Percentiles rank a stretch among this genome's conserved stretches.
These are phyloP conservation scores for Centropristis striata DNA, from an alignment of 2,113 vertebrate species.

Conservation along the genomic window DNA sequence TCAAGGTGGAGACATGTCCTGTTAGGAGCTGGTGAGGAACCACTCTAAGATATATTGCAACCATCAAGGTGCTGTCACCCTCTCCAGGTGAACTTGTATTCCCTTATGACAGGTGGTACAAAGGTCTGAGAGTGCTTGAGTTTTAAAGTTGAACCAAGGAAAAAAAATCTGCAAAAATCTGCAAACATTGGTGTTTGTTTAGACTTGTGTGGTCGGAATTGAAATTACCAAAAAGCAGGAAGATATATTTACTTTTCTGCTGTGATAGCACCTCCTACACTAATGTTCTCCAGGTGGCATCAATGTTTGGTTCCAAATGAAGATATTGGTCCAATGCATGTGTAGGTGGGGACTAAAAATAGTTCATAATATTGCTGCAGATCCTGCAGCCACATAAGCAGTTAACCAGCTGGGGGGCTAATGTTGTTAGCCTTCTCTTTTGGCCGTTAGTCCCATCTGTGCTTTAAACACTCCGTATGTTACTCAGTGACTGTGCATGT, in stretches of 20 bases:
- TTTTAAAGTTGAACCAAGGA: constrained; percentile 1
- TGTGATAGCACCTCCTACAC: neutral
- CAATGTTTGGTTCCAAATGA: neutral
- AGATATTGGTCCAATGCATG: constrained; percentile 1
- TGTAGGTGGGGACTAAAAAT: constrained; percentile 15
- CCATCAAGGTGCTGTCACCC: constrained; percentile 30
- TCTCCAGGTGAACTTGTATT: constrained; percentile 34
- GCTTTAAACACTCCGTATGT: neutral
- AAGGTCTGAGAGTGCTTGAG: constrained; percentile 4
- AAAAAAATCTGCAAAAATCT: neutral
- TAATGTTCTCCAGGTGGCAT: constrained; percentile 3
- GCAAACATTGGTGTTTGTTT: neutral
- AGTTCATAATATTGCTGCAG: neutral
- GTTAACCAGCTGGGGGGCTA: neutral
- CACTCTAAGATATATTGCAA: constrained; percentile 58
- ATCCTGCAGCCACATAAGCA: constrained; percentile 8
- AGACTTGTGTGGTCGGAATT: neutral
- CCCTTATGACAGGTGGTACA: constrained; percentile 17
- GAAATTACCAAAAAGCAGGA: neutral
- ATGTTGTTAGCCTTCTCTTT: neutral
- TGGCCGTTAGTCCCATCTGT: neutral
- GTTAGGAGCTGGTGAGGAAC: constrained; percentile 54
- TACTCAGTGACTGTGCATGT: constrained; percentile 2
- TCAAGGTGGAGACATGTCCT: constrained; percentile 69
- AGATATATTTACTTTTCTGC: neutral